These are phyloP conservation scores for Formica aserva DNA, from an alignment of 2,888 invertebrate species.

Conservation along the genomic window DNA sequence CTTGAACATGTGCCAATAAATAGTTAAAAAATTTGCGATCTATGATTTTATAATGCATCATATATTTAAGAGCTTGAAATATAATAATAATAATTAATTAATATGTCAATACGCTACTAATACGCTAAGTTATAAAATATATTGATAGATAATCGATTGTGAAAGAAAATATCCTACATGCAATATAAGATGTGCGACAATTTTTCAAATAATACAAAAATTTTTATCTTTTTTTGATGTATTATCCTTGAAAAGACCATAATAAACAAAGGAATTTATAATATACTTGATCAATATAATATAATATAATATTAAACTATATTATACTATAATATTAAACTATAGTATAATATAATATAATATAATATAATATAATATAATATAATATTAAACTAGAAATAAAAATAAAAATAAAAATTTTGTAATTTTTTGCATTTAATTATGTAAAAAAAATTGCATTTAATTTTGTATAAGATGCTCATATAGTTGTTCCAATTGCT, in stretches of 20 bases:
- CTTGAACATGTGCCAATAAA: slow-evolving; percentile 22
- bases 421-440: background rate
- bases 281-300: background rate
- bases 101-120: background rate
- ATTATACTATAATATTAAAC: no score
- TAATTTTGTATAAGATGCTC: slow-evolving; percentile 11
- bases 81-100: background rate
- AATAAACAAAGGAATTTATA: background rate
- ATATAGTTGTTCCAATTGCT: background rate
- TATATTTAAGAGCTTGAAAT: background rate
- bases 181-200: background rate
- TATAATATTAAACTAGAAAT: background rate
- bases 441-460: background rate
- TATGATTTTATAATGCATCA: background rate
- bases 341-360: no score
- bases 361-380: background rate
- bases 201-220: background rate
- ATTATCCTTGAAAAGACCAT: background rate
- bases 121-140: background rate
- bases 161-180: background rate
- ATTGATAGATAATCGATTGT: background rate
- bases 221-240: background rate
- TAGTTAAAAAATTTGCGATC: background rate
- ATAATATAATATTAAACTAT: background rate
- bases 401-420: background rate